Conservation (phyloP, 2,113 vertebrate species). For the Menidia beryllina region DNA sequence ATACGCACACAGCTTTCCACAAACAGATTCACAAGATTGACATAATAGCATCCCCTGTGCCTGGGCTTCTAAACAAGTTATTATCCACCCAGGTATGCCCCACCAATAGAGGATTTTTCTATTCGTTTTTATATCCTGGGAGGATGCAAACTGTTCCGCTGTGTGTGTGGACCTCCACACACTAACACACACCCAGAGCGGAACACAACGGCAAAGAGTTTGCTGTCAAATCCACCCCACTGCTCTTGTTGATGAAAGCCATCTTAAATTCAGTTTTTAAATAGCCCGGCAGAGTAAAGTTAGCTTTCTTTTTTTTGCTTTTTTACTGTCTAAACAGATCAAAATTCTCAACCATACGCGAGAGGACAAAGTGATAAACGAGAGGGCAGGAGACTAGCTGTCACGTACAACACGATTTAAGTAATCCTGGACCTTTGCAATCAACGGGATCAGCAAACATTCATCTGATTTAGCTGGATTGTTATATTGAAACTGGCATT, state of each 20-base stretch:
- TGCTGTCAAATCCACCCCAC: constrained; percentile 8
- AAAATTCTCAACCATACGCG: no score
- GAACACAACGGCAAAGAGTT: background rate
- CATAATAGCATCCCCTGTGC: no score
- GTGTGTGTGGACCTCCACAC: background rate
- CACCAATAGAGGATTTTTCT: background rate
- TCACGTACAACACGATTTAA: no score
- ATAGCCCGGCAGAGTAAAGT: background rate
- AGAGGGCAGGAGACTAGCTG: no score
- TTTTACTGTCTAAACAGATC: no score
- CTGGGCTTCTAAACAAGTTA: no score
- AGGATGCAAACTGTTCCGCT: background rate
- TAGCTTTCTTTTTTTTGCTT: constrained; percentile 2
- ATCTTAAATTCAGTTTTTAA: background rate
- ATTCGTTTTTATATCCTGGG: no score
- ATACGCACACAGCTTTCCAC: no score
- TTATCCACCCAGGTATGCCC: no score
- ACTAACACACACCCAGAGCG: background rate
- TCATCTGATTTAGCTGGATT: constrained; percentile 3
- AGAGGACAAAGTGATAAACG: background rate
- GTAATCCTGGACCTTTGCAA: background rate
- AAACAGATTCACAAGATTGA: no score
- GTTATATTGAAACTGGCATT: constrained; percentile 4
- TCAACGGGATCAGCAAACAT: background rate
- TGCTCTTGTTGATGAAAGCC: background rate